Evolutionary conservation across 2,113 vertebrate species (phyloP).

Genomic region (Hippocampus comes): DNA sequence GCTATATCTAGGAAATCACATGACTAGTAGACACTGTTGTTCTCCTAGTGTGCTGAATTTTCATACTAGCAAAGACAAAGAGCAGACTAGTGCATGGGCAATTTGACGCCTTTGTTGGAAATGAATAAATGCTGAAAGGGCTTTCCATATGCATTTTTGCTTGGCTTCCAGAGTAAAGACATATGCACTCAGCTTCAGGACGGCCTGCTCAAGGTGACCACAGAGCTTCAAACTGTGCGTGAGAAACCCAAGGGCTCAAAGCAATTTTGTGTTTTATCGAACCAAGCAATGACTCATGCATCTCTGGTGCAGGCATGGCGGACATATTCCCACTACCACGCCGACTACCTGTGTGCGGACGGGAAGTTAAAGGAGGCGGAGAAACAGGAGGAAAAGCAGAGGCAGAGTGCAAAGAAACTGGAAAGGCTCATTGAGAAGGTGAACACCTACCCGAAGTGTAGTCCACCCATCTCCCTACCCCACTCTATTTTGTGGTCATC

Average conservation of each 20-base stretch:
- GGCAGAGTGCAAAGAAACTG: conserved; percentile 79
- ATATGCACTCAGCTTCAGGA: conserved; percentile 81
- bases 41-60: too few species aligned
- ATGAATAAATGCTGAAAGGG: not conserved
- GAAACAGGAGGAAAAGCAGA: conserved; percentile 81
- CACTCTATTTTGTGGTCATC: not conserved
- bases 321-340: conserved; percentile 81
- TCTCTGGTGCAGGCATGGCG: conserved; percentile 76
- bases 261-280: conserved; percentile 7
- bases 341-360: conserved; percentile 76
- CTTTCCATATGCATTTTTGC: not conserved
- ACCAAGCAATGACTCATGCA: conserved; percentile 1
- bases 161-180: conserved; percentile 78
- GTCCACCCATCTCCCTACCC: too few species aligned
- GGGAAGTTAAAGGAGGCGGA: conserved; percentile 84
- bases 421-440: conserved; percentile 85
- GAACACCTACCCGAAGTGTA: not conserved
- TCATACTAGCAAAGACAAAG: too few species aligned
- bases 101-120: not conserved
- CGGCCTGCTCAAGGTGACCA: conserved; percentile 80
- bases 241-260: conserved; percentile 11
- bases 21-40: too few species aligned
- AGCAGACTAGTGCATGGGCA: too few species aligned
- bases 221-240: conserved; percentile 82
- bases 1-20: too few species aligned